phyloP scores from a whole-genome alignment of 1,140 invertebrate species.

The Aradophagus sp. region DNA sequence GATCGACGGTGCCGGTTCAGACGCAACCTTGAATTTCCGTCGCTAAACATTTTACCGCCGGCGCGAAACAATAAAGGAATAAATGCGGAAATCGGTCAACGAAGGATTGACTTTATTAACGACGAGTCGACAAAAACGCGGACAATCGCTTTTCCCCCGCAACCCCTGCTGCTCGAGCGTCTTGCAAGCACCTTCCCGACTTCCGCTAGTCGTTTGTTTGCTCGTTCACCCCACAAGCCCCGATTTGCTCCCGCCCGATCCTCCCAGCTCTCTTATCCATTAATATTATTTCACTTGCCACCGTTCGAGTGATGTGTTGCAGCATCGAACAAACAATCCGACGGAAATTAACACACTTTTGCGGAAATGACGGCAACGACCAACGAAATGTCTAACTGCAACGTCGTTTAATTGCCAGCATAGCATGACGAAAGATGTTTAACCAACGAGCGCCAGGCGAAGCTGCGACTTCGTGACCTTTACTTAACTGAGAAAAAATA shows the following conservation, averaged over 20 bases:
- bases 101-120: constrained; percentile 44
- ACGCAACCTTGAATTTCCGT: too few species aligned
- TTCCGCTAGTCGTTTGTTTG: constrained; percentile 39
- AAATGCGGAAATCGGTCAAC: constrained; percentile 4
- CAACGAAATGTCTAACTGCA: constrained; percentile 42
- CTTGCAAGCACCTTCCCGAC: constrained; percentile 8
- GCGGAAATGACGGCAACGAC: constrained; percentile 38
- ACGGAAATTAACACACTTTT: constrained; percentile 45
- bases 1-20: too few species aligned
- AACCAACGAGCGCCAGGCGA: constrained; percentile 44
- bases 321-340: constrained; percentile 36
- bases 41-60: too few species aligned
- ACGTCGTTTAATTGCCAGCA: constrained; percentile 50
- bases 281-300: constrained; percentile 49
- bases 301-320: constrained; percentile 43
- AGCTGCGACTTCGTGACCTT: constrained; percentile 58
- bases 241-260: too few species aligned
- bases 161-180: constrained; percentile 8
- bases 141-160: constrained; percentile 49
- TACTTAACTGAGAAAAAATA: too few species aligned
- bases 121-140: constrained; percentile 41
- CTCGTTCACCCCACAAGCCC: too few species aligned
- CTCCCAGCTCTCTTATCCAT: constrained; percentile 30
- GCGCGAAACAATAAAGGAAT: too few species aligned
- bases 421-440: constrained; percentile 50